Percentiles rank a stretch among this genome's conserved stretches.
Evolutionary conservation across 2,797 vertebrate genomes (phyloP).

Genomic region (Schizopygopsis malacanthus): DNA sequence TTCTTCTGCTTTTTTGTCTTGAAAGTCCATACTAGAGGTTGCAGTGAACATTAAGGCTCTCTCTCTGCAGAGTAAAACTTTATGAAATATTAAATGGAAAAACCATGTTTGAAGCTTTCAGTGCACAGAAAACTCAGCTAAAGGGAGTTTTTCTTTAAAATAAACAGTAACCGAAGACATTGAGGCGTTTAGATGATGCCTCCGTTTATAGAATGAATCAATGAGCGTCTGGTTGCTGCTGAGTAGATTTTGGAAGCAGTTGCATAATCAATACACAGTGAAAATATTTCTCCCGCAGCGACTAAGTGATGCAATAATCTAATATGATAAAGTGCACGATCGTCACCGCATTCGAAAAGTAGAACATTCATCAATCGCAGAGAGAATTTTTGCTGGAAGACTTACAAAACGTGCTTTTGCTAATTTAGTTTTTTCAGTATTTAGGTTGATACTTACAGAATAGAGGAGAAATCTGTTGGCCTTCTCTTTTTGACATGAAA

Average conservation of each 20-base stretch:
- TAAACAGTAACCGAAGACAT: not conserved
- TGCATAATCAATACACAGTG: conserved; percentile 47
- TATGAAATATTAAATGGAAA: conserved; percentile 54
- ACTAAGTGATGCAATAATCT: conserved; percentile 25
- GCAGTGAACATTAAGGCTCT: not conserved
- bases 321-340: conserved; percentile 25
- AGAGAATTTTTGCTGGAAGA: not conserved
- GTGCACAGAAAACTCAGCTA: not conserved
- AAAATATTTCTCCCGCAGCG: conserved; percentile 32
- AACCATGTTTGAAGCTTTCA: not conserved
- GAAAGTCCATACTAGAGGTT: not conserved
- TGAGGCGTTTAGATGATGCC: not conserved
- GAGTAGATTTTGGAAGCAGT: conserved; percentile 42
- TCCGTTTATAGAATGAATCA: conserved; percentile 22
- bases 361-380: not conserved
- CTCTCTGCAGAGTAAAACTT: conserved; percentile 47
- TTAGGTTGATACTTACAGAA: not conserved
- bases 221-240: conserved; percentile 28
- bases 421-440: not conserved
- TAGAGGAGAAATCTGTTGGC: not conserved
- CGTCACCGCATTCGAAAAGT: not conserved
- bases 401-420: not conserved
- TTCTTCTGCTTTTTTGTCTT: not conserved
- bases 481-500: conserved; percentile 13
- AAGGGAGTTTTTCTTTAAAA: not conserved